Evolutionary conservation across 2,888 invertebrate species (phyloP), one percentile per base, ranked within the genome.

Genomic region (Leptothorax acervorum): DNA sequence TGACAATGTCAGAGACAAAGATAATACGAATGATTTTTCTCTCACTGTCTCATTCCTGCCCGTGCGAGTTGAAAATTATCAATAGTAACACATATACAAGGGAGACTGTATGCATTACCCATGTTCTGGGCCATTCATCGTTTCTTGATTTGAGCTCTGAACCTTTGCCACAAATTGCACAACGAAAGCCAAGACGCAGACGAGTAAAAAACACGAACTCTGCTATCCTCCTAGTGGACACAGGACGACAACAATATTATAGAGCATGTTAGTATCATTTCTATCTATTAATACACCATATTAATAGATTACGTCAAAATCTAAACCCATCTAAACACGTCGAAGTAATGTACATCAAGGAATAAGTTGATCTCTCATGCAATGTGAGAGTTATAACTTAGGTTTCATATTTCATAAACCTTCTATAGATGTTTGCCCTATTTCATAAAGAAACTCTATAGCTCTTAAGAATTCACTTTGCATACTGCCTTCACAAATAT

Each of bases 111-210:
- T 87, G 85, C 85, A 90, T 97, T 97, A 97, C 97, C 97, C 97
- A 96, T 97, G 97, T 96, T 97, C 97, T 92, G 97, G 97, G 95
- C 97, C 96, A 96, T 97, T 97, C 97, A 97, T 97, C 94, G 90
- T 95, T 93, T 93, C 91, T 93, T 92, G 90, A 88, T 83, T 91
- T 89, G 84, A 87, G 89, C 91, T 91, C 86, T 85, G 85, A 91
- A 87, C 89, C 86, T 92, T 79, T 88, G 79, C 78, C 87, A 88
- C 83, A 83, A 91, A 88, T 89, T 90, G 91, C 91, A 88, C 91
- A 92, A 90, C 87, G 89, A 91, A 81, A 90, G 89, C 81, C 86
- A 86, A 89, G 85, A 55, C 81, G 76, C 82, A 74, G 89, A 88
- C 71, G 88, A 88, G 76, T 86, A 85, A 23, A 82, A 85, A 85